These are phyloP conservation scores for Plagodis dolabraria DNA, from an alignment of 2,888 invertebrate species.

Conservation along the genomic window DNA sequence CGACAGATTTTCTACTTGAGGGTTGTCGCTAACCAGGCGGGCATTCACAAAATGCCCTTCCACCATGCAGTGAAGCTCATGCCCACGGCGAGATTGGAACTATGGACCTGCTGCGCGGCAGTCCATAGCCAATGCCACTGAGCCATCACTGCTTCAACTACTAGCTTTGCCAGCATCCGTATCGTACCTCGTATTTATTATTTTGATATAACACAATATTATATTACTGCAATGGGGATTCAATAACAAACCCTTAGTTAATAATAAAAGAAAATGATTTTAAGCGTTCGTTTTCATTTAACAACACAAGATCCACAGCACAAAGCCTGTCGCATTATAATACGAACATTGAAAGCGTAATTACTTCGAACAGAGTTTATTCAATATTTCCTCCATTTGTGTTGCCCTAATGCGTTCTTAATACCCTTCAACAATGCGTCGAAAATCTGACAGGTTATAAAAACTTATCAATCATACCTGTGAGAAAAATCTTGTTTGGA, in stretches of 20 bases:
- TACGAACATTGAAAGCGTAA: constrained; percentile 30
- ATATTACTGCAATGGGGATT: background rate
- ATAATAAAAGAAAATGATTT: constrained; percentile 14
- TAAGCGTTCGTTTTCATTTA: constrained; percentile 13
- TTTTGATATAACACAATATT: too few relatives aligned
- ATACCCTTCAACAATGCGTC: constrained; percentile 34
- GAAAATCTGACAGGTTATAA: constrained; percentile 31
- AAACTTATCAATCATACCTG: constrained; percentile 22
- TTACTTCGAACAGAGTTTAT: constrained; percentile 21
- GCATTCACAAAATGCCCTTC: too few relatives aligned
- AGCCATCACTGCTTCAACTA: too few relatives aligned
- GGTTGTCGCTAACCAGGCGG: too few relatives aligned
- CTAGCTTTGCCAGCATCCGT: too few relatives aligned
- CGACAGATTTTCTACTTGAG: too few relatives aligned
- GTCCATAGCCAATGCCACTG: too few relatives aligned
- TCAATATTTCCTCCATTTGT: constrained; percentile 33
- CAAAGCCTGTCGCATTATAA: constrained; percentile 24
- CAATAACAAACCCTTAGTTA: constrained; percentile 3
- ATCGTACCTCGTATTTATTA: too few relatives aligned
- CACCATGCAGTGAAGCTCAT: too few relatives aligned
- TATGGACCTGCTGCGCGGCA: too few relatives aligned
- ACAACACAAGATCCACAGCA: constrained; percentile 9
- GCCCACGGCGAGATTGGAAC: too few relatives aligned
- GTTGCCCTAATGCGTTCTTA: constrained; percentile 40
- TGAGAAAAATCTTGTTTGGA: constrained; percentile 6